A percentile compares a stretch with the other conserved stretches of the same genome.
phyloP scores from a whole-genome alignment of 1,140 invertebrate genomes.

The Akabosia matsudoensis region DNA sequence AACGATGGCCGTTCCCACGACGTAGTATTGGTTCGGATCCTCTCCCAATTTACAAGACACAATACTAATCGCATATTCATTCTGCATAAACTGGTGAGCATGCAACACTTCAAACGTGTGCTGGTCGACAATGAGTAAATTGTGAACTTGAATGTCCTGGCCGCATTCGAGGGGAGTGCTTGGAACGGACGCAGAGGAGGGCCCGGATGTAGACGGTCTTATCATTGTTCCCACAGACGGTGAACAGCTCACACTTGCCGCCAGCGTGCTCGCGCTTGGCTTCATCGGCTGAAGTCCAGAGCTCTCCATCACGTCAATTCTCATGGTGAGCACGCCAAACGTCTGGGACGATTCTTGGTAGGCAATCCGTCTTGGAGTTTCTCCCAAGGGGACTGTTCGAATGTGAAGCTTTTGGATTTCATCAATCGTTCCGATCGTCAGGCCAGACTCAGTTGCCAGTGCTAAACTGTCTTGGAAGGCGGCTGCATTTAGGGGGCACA shows the following conservation, averaged over 20 bases:
- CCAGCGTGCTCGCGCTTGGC: slow-evolving; percentile 74
- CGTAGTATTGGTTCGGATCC: slow-evolving; percentile 84
- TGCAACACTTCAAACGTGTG: slow-evolving; percentile 96
- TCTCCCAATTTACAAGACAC: slow-evolving; percentile 87
- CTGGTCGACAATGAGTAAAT: slow-evolving; percentile 89
- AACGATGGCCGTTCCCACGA: slow-evolving; percentile 90
- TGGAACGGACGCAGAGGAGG: slow-evolving; percentile 33
- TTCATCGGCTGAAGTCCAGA: slow-evolving; percentile 64
- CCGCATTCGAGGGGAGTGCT: slow-evolving; percentile 58
- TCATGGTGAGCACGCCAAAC: slow-evolving; percentile 88
- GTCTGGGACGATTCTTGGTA: slow-evolving; percentile 93
- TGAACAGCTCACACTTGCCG: slow-evolving; percentile 53
- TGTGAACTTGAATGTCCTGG: slow-evolving; percentile 87
- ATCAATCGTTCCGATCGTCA: slow-evolving; percentile 97
- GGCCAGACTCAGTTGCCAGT: slow-evolving; percentile 84
- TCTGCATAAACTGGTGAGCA: slow-evolving; percentile 81
- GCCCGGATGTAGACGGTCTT: slow-evolving; percentile 37
- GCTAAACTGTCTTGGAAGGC: slow-evolving; percentile 93
- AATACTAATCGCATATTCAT: slow-evolving; percentile 83
- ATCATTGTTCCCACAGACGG: slow-evolving; percentile 44
- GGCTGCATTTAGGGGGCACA: slow-evolving; percentile 94
- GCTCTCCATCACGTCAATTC: slow-evolving; percentile 76
- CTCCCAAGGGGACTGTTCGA: slow-evolving; percentile 85
- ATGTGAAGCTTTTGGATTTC: slow-evolving; percentile 98
- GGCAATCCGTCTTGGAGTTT: slow-evolving; percentile 87